These are phyloP conservation scores for Globodera rostochiensis DNA, from an alignment of 1,140 invertebrate species.

Conservation along the genomic window DNA sequence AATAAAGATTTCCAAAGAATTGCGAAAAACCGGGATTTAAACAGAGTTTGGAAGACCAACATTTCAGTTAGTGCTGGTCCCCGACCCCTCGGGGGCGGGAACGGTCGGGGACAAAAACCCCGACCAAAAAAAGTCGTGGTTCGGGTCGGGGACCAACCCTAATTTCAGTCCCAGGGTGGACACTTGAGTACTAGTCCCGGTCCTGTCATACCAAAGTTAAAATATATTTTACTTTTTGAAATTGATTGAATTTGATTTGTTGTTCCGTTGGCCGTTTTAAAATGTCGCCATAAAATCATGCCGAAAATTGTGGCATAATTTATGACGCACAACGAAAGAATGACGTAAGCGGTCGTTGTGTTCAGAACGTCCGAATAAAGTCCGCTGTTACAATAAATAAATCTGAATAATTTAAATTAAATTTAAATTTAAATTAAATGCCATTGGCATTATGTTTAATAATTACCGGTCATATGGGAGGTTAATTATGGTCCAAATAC, in stretches of 20 bases:
- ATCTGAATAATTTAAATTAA: background rate
- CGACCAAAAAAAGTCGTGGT: no score
- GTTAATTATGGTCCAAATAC: conserved; percentile 6
- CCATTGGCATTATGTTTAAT: background rate
- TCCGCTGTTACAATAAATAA: conserved; percentile 20
- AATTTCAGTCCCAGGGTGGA: no score
- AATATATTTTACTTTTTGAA: background rate
- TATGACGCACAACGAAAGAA: background rate
- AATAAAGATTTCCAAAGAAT: no score
- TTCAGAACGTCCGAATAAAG: conserved; percentile 23
- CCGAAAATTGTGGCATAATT: conserved; percentile 20
- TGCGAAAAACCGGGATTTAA: background rate
- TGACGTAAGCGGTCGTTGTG: conserved; percentile 1
- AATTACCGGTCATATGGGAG: background rate
- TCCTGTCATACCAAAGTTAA: background rate
- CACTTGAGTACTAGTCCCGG: no score
- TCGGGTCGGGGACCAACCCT: no score
- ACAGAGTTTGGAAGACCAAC: no score
- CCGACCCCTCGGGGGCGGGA: no score
- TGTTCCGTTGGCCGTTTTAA: background rate
- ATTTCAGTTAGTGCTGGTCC: no score
- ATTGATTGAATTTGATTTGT: background rate
- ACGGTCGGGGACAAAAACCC: no score
- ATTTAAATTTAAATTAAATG: background rate
- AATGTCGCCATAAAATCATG: conserved; percentile 18